Evolutionary conservation across 2,888 invertebrate genomes (phyloP).

Genomic region (Hetaerina titia): DNA sequence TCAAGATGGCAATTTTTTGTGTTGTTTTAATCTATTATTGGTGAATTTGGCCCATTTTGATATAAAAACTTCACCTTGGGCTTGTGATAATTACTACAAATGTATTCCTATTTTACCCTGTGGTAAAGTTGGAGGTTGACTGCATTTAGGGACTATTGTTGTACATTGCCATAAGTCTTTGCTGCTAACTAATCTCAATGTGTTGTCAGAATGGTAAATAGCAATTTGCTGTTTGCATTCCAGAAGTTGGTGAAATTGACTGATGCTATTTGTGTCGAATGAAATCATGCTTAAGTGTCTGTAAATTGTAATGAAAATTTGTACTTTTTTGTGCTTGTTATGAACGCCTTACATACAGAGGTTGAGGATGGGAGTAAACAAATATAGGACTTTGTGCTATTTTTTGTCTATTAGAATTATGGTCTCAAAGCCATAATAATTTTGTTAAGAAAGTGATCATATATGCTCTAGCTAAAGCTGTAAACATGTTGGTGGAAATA

Average conservation of each 20-base stretch:
- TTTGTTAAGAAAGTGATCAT: slow-evolving; percentile 52
- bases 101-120: slow-evolving; percentile 67
- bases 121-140: slow-evolving; percentile 67
- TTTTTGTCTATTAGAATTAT: slow-evolving; percentile 62
- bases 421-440: slow-evolving; percentile 44
- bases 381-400: slow-evolving; percentile 59
- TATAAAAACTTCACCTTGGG: slow-evolving; percentile 65
- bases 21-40: slow-evolving; percentile 63
- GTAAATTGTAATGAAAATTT: slow-evolving; percentile 63
- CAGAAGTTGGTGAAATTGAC: slow-evolving; percentile 62
- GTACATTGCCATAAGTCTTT: slow-evolving; percentile 67
- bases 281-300: slow-evolving; percentile 61
- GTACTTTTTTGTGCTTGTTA: slow-evolving; percentile 67
- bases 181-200: slow-evolving; percentile 60
- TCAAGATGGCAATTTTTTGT: slow-evolving; percentile 63
- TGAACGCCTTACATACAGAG: slow-evolving; percentile 54
- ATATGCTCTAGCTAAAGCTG: slow-evolving; percentile 40
- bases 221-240: slow-evolving; percentile 60
- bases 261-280: slow-evolving; percentile 65
- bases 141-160: slow-evolving; percentile 67
- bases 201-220: slow-evolving; percentile 64
- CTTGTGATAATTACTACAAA: slow-evolving; percentile 66
- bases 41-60: slow-evolving; percentile 67
- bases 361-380: slow-evolving; percentile 58
- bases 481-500: slow-evolving; percentile 65